A percentile compares a stretch with the other conserved stretches of the same genome.
phyloP scores from a whole-genome alignment of 1,140 invertebrate genomes.

The Dysdera silvatica region DNA sequence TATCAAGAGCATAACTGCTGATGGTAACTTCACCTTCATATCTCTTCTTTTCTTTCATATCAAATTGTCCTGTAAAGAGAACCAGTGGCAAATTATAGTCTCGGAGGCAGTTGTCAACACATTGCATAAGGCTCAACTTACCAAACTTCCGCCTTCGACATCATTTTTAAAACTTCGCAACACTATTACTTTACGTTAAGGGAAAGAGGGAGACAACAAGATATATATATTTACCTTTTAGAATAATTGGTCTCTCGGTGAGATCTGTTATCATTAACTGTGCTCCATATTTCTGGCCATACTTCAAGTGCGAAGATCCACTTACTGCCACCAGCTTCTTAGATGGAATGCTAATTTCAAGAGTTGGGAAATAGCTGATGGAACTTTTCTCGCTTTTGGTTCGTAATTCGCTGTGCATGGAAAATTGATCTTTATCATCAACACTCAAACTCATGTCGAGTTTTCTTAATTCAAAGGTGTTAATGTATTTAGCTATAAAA shows the following conservation, averaged over 20 bases:
- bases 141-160: no score
- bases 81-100: no score
- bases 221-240: slow-evolving; percentile 18
- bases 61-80: slow-evolving; percentile 11
- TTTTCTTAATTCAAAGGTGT: slow-evolving; percentile 22
- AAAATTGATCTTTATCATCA: slow-evolving; percentile 33
- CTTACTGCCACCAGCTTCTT: not conserved
- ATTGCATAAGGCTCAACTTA: no score
- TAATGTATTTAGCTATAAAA: slow-evolving; percentile 24
- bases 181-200: not conserved
- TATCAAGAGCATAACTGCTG: slow-evolving; percentile 32
- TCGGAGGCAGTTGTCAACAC: no score
- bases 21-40: slow-evolving; percentile 19
- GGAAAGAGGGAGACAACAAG: not conserved
- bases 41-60: slow-evolving; percentile 4
- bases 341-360: slow-evolving; percentile 17
- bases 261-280: slow-evolving; percentile 23
- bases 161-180: no score
- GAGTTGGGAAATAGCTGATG: slow-evolving; percentile 29
- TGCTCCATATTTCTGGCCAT: slow-evolving; percentile 12
- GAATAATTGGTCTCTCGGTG: slow-evolving; percentile 22
- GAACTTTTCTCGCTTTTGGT: slow-evolving; percentile 22
- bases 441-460: slow-evolving; percentile 27
- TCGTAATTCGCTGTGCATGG: slow-evolving; percentile 31
- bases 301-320: slow-evolving; percentile 5